phyloP scores from a whole-genome alignment of 2,113 vertebrate species.

The Petroica traversi region DNA sequence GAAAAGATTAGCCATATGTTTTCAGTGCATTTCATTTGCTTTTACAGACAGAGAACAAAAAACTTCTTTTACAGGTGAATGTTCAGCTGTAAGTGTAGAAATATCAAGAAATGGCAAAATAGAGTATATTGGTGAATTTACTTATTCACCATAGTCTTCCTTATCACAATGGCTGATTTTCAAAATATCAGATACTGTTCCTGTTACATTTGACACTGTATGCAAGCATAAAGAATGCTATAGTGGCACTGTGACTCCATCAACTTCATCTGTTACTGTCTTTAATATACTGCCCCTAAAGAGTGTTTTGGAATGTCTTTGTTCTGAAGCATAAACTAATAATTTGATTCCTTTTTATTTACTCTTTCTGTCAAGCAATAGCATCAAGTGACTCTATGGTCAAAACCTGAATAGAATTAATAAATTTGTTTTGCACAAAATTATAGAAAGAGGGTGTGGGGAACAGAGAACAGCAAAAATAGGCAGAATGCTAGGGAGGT shows the following conservation, averaged over 20 bases:
- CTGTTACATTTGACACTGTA: neutral
- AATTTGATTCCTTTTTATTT: neutral
- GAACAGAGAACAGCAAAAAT: neutral
- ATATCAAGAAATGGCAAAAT: neutral
- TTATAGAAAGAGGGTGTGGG: neutral
- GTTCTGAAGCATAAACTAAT: neutral
- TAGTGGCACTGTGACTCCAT: neutral
- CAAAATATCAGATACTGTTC: neutral
- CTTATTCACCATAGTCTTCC: neutral
- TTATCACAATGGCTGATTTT: neutral
- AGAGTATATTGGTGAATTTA: neutral
- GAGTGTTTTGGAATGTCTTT: neutral
- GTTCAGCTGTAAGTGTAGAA: neutral
- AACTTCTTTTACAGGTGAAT: slow-evolving; percentile 14
- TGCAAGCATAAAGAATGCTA: neutral
- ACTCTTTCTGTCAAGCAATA: neutral
- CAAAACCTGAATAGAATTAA: neutral
- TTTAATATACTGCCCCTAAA: neutral
- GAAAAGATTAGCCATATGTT: slow-evolving; percentile 48
- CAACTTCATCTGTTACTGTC: neutral
- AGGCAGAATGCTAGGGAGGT: neutral
- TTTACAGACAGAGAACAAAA: slow-evolving; percentile 35
- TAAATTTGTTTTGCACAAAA: neutral
- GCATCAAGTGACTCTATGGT: neutral
- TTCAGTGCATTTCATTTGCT: neutral